Base-by-base conservation (phyloP, 2,113 vertebrate genomes). In the Brachyistius frenatus region DNA sequence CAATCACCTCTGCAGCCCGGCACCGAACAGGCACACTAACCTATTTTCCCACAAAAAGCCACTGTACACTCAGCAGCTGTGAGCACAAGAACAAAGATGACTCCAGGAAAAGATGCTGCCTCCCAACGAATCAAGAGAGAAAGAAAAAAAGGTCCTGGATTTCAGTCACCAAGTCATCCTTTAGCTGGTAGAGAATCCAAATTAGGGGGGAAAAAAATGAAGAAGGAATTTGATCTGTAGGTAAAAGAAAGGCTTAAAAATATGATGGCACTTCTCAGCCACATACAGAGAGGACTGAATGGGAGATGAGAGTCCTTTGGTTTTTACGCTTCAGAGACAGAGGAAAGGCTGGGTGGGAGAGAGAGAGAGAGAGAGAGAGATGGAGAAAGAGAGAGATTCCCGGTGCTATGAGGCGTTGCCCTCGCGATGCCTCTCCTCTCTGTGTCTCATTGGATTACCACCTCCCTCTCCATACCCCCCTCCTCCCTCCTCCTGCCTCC, bases 391-490 rank as follows among this genome's bases (percentile, higher is more conserved):
- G 86, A 91, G 91, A 91, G 83, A 84, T 80, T 86, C 78, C 80
- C 68, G 44, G 83, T 86, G 88, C 86, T 92, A 69, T 90, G 91
- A 94, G 90, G 92, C 91, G 89, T 94, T 88, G 86, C 86, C 94
- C 88, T 91, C 69, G 61, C 85, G 6, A 82, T 90, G 91, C 83
- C 91, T 90, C 82, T 90, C 85, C 76, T 86, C 85, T 89, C 86
- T 81, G 76, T 87, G 90, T 93, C 92, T 94, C 92, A 93, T 90
- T 94, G 92, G 90, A 92, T 93, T 93, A 90, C 86, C 84, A 84
- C 88, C 85, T 87, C 91, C 85, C 85, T 83, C 81, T 66, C 66
- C 46, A 41, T 5, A 63, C 60, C 61, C 65, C 78, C 60, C 70
- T 1, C 36, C 23, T 30, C 15, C 37, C 63, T 16, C 65, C 50